Percentiles rank a stretch among this genome's conserved stretches.
These are phyloP conservation scores for Gallinago stenura DNA, from an alignment of 2,797 vertebrate species.

Conservation along the genomic window DNA sequence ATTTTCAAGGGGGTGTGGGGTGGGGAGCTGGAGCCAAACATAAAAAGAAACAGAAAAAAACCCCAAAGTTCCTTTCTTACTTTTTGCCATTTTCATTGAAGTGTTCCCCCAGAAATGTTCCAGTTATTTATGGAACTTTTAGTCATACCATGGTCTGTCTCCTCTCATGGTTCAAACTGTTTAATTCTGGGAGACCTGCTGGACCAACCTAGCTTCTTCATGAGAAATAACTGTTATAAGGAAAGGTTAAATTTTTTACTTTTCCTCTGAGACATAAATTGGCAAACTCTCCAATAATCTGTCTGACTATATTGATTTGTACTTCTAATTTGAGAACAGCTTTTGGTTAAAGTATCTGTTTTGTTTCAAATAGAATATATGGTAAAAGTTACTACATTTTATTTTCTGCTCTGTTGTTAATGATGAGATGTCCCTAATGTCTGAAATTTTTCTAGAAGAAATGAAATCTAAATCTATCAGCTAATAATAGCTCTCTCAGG, in stretches of 20 bases:
- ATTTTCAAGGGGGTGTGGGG: not conserved
- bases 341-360: slow-evolving; percentile 3
- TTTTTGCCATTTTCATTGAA: not conserved
- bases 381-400: not conserved
- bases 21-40: not conserved
- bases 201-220: not conserved
- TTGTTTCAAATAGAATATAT: not conserved
- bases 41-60: not conserved
- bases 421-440: not conserved
- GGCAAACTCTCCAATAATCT: not conserved
- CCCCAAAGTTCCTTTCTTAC: fast-evolving
- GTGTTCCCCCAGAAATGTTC: not conserved
- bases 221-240: not conserved
- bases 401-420: slow-evolving; percentile 36
- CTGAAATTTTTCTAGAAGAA: slow-evolving; percentile 39
- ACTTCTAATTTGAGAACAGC: not conserved
- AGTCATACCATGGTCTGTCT: not conserved
- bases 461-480: slow-evolving; percentile 38
- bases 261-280: not conserved
- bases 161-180: not conserved
- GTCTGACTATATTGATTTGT: not conserved
- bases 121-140: not conserved
- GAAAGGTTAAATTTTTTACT: not conserved
- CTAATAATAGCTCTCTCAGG: slow-evolving; percentile 34
- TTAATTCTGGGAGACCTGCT: not conserved